Evolutionary conservation across 2,888 invertebrate genomes (phyloP).

Genomic region (Drosophila fungiperda): DNA sequence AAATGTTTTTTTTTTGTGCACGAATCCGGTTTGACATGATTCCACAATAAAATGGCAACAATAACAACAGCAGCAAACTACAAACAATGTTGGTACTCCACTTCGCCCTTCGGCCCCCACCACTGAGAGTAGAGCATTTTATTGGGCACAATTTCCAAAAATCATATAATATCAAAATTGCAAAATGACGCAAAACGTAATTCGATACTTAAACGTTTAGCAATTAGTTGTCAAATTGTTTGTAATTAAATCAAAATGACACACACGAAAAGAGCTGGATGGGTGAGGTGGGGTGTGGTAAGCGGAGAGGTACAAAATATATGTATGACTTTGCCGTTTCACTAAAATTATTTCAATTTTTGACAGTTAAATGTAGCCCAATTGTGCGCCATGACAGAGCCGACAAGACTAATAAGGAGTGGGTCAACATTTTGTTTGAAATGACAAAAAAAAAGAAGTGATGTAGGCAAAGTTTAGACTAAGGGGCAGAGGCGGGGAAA

Average conservation of each 20-base stretch:
- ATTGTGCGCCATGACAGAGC: conserved; percentile 68
- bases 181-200: conserved; percentile 78
- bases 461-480: not conserved
- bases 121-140: conserved; percentile 39
- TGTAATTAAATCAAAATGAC: conserved; percentile 80
- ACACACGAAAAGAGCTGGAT: conserved; percentile 57
- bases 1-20: conserved; percentile 46
- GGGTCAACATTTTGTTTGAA: conserved; percentile 56
- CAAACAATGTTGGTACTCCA: conserved; percentile 19
- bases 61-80: conserved; percentile 3
- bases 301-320: conserved; percentile 6
- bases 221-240: conserved; percentile 82
- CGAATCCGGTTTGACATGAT: conserved; percentile 78
- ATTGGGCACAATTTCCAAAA: conserved; percentile 70
- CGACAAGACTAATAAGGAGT: conserved; percentile 45
- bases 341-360: conserved; percentile 70
- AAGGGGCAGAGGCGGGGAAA: not conserved
- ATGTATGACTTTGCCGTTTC: conserved; percentile 68
- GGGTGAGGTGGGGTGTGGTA: not conserved
- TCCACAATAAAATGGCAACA: conserved; percentile 57
- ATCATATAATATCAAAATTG: conserved; percentile 74
- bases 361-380: conserved; percentile 71
- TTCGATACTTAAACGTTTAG: conserved; percentile 77
- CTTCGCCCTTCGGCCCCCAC: not conserved
- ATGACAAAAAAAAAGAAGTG: conserved; percentile 5